Evolutionary conservation across 1,140 invertebrate genomes (phyloP), one percentile per base, ranked within the genome.

Genomic region (Drosophila pallidifrons): DNA sequence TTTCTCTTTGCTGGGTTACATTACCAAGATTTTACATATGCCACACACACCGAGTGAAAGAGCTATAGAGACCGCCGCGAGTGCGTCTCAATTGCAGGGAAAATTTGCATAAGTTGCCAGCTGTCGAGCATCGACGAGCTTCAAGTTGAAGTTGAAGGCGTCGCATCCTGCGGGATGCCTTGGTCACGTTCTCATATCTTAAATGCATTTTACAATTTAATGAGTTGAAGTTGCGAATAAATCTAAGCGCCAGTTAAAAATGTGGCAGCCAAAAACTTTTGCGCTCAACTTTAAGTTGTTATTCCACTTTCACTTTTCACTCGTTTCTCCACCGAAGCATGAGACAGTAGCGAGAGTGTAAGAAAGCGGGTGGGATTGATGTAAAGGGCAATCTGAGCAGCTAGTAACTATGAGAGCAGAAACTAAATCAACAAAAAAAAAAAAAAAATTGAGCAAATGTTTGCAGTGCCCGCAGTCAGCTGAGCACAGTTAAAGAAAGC

Each of bases 51-150:
- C 63, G 16, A 28, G 2, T 15, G 15, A 4, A 28, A 47, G 35
- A 1, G 28, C 35, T 43, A 13, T 20, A 57, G 15, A 20, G 7
- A 41, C 5, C 4, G 65, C 49, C 64, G 61, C 82, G 76, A 77
- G 77, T 86, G 80, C 77, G 77, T 82, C 82, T 87, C 82, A 79
- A 87, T 88, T 82, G 82, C 82, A 77, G 58, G 66, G 51, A 88
- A 25, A 87, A 87, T 87, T 87, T 87, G 83, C 82, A 87, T 87
- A 87, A 87, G 83, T 82, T 88, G 83, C 68, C 82, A 87, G 80
- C 80, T 80, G 85, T 77, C 69, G 83, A 79, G 61, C 79, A 65
- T 52, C 76, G 28, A 43, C 41, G 41, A 13, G 41, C n/a, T 13
- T 63, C 52, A 38, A 5, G 35, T 38, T 38, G 7, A 38, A 38